Evolutionary conservation across 2,797 vertebrate species (phyloP).

Genomic region (Halcyon badia): DNA sequence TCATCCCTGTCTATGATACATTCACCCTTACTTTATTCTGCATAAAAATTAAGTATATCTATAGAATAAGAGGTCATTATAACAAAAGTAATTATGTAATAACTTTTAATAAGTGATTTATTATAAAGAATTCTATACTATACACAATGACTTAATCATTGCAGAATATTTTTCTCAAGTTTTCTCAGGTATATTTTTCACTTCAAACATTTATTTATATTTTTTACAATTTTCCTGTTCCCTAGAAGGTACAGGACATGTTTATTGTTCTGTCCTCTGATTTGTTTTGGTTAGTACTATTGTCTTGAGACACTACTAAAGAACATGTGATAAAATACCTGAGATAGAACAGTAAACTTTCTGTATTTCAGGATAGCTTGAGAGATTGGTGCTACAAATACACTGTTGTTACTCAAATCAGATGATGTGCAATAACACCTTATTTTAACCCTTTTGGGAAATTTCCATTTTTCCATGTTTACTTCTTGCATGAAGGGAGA

Average conservation of each 20-base stretch:
- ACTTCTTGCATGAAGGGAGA: neutral
- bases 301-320: neutral
- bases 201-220: constrained; percentile 20
- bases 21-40: neutral
- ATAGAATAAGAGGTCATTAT: neutral
- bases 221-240: neutral
- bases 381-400: neutral
- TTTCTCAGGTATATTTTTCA: neutral
- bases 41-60: neutral
- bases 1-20: neutral
- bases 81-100: neutral
- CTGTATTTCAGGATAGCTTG: neutral
- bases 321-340: neutral
- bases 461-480: neutral
- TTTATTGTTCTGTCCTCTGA: constrained; percentile 12
- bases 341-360: neutral
- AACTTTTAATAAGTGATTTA: neutral
- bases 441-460: neutral
- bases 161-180: neutral
- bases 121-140: neutral
- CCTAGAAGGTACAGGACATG: neutral
- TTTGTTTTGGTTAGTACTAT: neutral
- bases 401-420: neutral
- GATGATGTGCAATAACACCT: neutral
- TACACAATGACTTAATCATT: neutral